Base-by-base conservation (phyloP, 2,797 vertebrate genomes). In the Pseudopleuronectes americanus region DNA sequence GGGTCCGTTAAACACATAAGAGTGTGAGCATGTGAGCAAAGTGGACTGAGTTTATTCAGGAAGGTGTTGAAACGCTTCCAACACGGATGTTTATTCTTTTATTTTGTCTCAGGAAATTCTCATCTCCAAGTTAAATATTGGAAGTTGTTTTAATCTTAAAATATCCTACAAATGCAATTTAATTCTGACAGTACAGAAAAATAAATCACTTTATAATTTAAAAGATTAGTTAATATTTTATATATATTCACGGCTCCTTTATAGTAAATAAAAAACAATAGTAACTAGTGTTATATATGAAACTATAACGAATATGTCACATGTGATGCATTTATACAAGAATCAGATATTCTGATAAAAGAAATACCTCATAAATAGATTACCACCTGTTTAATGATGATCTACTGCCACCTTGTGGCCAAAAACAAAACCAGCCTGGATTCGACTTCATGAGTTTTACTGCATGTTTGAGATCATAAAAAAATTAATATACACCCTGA, bases 351-450 rank as follows among this genome's bases (percentile, higher is more conserved):
- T 26, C 21, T 4, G 1, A 16, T 64, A 56, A 43, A 62, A 43
- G 66, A 54, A 8, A 17, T 33, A 49, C 64, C 47, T 21, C 23
- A 70, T 12, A 36, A 8, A 59, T 41, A 1, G 14, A 57, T 4
- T 0, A 0, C 6, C 2, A 76, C 36, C 36, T 38, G 36, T 12
- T 38, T 38, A 81, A 51, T 26, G 31, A 79, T 24, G 22, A 81
- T 91, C 81, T 92, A 71, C 87, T 91, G 87, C 90, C 91, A 90
- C 83, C 92, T 90, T 64, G 43, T 93, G 92, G 33, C 68, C 49
- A 52, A 57, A 80, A 76, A 67, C 14, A 41, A 80, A 69, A 81
- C 5, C 26, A 63, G 19, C 36, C 56, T 62, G n/a, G 57, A 9
- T 59, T 7, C 8, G 8, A 19, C 53, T 64, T 52, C 5, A 53